Evolutionary conservation across 2,797 vertebrate species (phyloP), one percentile per base, ranked within the genome.

Genomic region (Steatocranus sp.): DNA sequence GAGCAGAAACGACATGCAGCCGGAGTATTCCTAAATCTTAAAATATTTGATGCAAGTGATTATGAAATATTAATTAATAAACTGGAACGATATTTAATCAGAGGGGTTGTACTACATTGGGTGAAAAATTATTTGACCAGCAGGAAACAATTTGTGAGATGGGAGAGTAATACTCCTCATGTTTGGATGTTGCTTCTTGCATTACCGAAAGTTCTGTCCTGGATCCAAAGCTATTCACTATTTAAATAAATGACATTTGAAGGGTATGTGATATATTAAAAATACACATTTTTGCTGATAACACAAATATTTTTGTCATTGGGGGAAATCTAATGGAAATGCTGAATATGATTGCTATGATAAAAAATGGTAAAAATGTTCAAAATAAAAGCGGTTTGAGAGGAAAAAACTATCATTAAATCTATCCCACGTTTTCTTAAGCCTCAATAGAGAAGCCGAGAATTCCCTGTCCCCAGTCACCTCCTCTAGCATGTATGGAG

Each of bases 401-500:
- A 53, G 50, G 20, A 25, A 53, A 51, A 53, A 25, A 53, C 50
- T 25, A 14, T 53, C 11, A 53, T 53, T 53, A 53, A 53, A 53
- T 25, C 11, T 53, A 25, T 25, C 50, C 20, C 50, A 53, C 1
- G 1, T 53, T 25, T 53, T 25, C 20, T 53, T 53, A 53, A 25
- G 50, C 20, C 4, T 25, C 50, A 0, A 3, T 53, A 1, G 50
- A 53, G 50, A 25, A 53, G 20, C 20, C 0, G 20, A 53, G 4
- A 53, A 53, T 53, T 53, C 50, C 50, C 20, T 53, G 20, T 53
- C 50, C 50, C 20, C 20, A 53, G 50, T 25, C 50, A 53, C 50
- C 50, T 53, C 1, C 50, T 25, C 50, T 53, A 25, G 20, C 20
- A 12, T 53, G 50, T 25, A 23, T 23, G 50, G 11, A 25, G 20